These are phyloP conservation scores for Tenualosa thibaudeaui DNA, from an alignment of 2,797 vertebrate species.

Conservation along the genomic window DNA sequence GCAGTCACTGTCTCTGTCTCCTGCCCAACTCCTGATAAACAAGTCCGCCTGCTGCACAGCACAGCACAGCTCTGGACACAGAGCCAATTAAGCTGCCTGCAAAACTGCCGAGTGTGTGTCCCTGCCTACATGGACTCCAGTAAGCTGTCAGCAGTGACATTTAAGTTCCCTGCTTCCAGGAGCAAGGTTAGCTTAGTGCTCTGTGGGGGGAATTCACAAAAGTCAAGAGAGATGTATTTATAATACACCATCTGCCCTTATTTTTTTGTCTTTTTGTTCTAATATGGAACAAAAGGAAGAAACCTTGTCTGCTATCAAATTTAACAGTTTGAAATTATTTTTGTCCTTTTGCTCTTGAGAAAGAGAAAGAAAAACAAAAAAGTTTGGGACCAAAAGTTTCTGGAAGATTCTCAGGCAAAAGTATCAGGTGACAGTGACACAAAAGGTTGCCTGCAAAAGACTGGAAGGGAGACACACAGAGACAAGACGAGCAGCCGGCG, in stretches of 20 bases:
- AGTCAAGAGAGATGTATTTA: constrained; percentile 7
- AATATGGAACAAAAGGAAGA: neutral
- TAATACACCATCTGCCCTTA: neutral
- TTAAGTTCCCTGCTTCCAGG: constrained; percentile 2
- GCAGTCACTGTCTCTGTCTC: constrained; percentile 13
- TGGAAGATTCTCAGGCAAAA: neutral
- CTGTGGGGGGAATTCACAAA: neutral
- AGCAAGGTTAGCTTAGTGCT: neutral
- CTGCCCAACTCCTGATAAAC: neutral
- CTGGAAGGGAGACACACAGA: constrained; percentile 2
- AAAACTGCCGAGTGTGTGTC: constrained; percentile 16
- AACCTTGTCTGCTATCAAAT: neutral
- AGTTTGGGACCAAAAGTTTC: neutral
- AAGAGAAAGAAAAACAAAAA: constrained; percentile 6
- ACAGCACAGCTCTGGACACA: neutral
- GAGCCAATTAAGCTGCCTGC: constrained; percentile 1
- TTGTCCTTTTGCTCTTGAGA: neutral
- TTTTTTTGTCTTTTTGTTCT: neutral
- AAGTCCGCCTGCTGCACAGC: neutral
- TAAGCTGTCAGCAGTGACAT: constrained; percentile 1
- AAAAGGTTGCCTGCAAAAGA: neutral
- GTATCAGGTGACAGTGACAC: neutral
- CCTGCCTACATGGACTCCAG: constrained; percentile 16
- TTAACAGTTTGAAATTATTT: neutral
- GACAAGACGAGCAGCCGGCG: constrained; percentile 21